phyloP scores from a whole-genome alignment of 2,797 vertebrate species.

The Rallus crepitans region DNA sequence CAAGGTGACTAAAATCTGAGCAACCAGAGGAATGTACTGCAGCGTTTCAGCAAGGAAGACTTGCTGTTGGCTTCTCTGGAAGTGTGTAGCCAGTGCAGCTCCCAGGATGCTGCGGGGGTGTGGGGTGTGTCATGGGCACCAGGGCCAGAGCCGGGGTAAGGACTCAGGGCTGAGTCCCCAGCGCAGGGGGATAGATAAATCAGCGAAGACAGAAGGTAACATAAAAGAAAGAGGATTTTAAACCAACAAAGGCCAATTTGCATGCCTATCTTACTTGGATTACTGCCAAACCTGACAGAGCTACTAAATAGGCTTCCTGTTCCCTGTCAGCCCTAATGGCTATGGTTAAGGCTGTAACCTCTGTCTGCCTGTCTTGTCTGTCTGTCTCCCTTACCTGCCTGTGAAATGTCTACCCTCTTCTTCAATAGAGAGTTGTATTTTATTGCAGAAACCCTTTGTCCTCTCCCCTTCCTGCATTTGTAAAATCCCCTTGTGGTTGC shows the following conservation, averaged over 20 bases:
- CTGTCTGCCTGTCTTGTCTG: background rate
- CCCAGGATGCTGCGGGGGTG: fast-evolving
- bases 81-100: fast-evolving
- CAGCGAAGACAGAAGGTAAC: background rate
- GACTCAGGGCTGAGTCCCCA: fast-evolving
- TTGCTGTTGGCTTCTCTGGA: fast-evolving
- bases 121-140: fast-evolving
- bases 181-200: background rate
- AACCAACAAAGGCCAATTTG: background rate
- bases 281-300: background rate
- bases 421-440: background rate
- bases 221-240: background rate
- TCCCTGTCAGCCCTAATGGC: background rate
- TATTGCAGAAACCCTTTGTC: background rate
- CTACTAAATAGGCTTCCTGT: slow-evolving; percentile 17
- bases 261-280: background rate
- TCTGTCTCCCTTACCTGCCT: background rate
- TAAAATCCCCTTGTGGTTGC: background rate
- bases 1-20: background rate
- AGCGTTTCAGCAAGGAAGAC: fast-evolving
- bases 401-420: background rate
- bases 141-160: background rate
- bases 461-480: background rate
- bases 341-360: background rate
- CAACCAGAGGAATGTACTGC: fast-evolving